A percentile compares a stretch with the other conserved stretches of the same genome.
These are phyloP conservation scores for Embiotoca jacksoni DNA, from an alignment of 2,113 vertebrate species.

Conservation along the genomic window DNA sequence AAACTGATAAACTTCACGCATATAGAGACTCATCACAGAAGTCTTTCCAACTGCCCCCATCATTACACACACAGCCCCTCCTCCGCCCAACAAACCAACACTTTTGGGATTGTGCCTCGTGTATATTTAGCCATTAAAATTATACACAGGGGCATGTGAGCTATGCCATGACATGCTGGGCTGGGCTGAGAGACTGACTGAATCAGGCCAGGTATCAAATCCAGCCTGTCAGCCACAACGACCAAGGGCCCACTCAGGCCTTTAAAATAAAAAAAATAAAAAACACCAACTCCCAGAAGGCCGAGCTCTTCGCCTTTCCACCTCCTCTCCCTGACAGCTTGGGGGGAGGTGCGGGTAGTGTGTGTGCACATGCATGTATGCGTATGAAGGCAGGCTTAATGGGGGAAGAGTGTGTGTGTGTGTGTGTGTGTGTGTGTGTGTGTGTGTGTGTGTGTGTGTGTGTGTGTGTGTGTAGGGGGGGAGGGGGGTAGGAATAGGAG, in stretches of 20 bases:
- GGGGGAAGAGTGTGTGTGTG: neutral
- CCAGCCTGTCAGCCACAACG: slow-evolving; percentile 72
- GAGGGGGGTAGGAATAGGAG: slow-evolving; percentile 4
- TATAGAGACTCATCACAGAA: neutral
- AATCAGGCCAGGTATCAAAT: slow-evolving; percentile 83
- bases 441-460: no score
- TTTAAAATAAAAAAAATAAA: slow-evolving; percentile 49
- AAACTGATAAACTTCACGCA: neutral
- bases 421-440: no score
- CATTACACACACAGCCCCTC: neutral
- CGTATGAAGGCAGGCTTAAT: slow-evolving; percentile 1
- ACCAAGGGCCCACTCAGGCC: slow-evolving; percentile 69
- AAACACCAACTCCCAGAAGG: slow-evolving; percentile 80
- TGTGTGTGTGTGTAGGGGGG: no score
- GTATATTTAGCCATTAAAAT: slow-evolving; percentile 76
- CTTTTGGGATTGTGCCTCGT: slow-evolving; percentile 41
- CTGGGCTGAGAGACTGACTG: slow-evolving; percentile 75
- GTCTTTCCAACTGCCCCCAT: neutral
- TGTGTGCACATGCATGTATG: slow-evolving; percentile 20
- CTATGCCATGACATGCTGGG: slow-evolving; percentile 40
- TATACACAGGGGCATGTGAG: slow-evolving; percentile 57
- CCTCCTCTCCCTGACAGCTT: slow-evolving; percentile 70
- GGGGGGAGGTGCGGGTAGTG: slow-evolving; percentile 36
- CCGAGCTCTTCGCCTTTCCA: slow-evolving; percentile 54
- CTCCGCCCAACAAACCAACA: slow-evolving; percentile 5